Conservation (phyloP, 2,888 invertebrate genomes). For the Geophilus truncorum region DNA sequence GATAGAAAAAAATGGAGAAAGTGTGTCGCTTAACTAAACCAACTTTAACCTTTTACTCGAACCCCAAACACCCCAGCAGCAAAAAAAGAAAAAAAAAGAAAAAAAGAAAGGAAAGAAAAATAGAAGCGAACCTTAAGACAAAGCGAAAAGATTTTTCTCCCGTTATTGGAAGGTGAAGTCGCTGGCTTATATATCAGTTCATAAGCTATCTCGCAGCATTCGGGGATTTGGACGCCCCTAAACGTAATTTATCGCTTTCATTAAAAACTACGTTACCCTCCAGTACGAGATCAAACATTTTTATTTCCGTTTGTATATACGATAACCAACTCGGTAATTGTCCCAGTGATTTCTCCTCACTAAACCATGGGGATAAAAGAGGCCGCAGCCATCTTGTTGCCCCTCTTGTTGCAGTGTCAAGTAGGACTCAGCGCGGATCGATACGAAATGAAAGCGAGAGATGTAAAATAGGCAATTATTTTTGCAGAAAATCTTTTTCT, state of each 20-base stretch:
- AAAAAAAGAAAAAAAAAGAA: background rate
- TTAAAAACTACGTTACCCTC: background rate
- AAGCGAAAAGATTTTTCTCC: constrained; percentile 8
- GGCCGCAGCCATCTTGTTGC: background rate
- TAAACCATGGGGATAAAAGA: background rate
- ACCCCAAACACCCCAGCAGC: too few relatives aligned
- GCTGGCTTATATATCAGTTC: constrained; percentile 13
- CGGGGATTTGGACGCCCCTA: constrained; percentile 8
- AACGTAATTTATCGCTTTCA: constrained; percentile 25
- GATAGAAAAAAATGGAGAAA: background rate
- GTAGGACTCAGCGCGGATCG: background rate
- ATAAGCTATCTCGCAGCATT: constrained; percentile 24
- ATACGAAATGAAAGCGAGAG: background rate
- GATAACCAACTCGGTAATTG: background rate
- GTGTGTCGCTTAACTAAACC: background rate
- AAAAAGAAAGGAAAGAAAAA: background rate
- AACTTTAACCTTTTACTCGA: background rate
- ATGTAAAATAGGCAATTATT: constrained; percentile 13
- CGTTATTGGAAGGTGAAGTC: constrained; percentile 17
- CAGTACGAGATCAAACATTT: background rate
- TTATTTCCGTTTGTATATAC: background rate
- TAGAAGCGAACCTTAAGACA: background rate
- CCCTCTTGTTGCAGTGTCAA: background rate
- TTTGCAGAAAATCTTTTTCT: background rate
- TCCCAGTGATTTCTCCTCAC: background rate